Evolutionary conservation across 2,797 vertebrate genomes (phyloP), one percentile per base, ranked within the genome.

Genomic region (Limosa lapponica): DNA sequence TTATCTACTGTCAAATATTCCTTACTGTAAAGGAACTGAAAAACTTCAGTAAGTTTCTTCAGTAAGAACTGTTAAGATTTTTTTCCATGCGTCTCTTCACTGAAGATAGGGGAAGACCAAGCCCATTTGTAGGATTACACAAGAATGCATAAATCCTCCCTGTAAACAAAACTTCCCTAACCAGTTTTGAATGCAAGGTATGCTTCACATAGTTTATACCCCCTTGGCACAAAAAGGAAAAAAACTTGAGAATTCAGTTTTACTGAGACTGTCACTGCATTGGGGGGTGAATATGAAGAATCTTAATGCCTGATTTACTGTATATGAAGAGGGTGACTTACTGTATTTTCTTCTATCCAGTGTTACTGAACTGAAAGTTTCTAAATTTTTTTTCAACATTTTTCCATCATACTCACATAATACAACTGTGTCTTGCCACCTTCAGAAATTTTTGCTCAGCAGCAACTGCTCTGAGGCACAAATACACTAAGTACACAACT

Each of bases 101-200:
- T 34, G n/a, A 34, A 89, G 70, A 89, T 8, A 84, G 19, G 13
- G 4, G 27, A 90, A 82, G 48, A 82, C 36, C 83, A 90, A 92
- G 7, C 25, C 64, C 91, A 69, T 80, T 73, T 74, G 71, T 30
- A 72, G 62, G 30, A 83, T 88, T 93, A 77, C 34, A 51, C 74
- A 92, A 92, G 83, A 95, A 94, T 22, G 15, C 51, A 82, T 89
- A 96, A 95, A 93, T 77, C 81, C 49, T 79, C 52, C 39, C 55
- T 30, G 66, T 70, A 92, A 95, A 96, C 66, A 92, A 55, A 93
- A 92, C 80, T 73, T 88, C 87, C 51, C 59, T 36, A 90, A 94
- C 91, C 75, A 95, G 89, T 94, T 94, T 2, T 66, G 55, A 90
- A 93, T 39, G 61, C 80, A 93, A 97, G 77, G 62, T 95, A 43